These are phyloP conservation scores for Astyanax mexicanus DNA, from an alignment of 2,797 vertebrate genomes.

Conservation along the genomic window DNA sequence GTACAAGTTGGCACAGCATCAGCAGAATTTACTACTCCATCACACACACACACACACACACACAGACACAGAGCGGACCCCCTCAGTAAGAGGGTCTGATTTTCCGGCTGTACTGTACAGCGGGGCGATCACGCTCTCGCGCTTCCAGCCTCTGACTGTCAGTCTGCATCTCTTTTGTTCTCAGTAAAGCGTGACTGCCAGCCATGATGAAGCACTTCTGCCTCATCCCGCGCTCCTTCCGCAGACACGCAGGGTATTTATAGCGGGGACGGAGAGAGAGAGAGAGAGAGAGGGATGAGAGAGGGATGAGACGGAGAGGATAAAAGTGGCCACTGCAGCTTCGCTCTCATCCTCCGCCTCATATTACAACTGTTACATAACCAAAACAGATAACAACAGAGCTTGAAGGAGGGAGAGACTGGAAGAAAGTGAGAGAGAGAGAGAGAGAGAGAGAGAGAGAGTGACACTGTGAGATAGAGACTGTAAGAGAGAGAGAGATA, in stretches of 20 bases:
- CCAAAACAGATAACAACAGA: background rate
- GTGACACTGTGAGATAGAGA: background rate
- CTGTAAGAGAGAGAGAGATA: background rate
- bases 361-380: conserved; percentile 6
- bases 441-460: background rate
- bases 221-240: background rate
- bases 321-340: background rate
- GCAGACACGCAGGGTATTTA: background rate
- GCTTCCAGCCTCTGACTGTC: conserved; percentile 22
- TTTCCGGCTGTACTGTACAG: background rate
- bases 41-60: too few species aligned
- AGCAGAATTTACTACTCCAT: background rate
- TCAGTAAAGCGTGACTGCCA: conserved; percentile 6
- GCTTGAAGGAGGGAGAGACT: background rate
- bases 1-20: background rate
- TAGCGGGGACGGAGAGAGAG: background rate
- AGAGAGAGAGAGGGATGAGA: conserved; percentile 5
- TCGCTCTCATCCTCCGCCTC: background rate
- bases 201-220: conserved; percentile 29
- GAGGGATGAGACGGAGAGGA: background rate
- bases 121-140: conserved; percentile 5
- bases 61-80: background rate
- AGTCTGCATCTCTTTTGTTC: conserved; percentile 24
- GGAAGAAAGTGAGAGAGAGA: background rate
- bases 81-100: conserved; percentile 3